Base-by-base conservation (phyloP, 1,140 invertebrate genomes). In the Heliconius hewitsoni region DNA sequence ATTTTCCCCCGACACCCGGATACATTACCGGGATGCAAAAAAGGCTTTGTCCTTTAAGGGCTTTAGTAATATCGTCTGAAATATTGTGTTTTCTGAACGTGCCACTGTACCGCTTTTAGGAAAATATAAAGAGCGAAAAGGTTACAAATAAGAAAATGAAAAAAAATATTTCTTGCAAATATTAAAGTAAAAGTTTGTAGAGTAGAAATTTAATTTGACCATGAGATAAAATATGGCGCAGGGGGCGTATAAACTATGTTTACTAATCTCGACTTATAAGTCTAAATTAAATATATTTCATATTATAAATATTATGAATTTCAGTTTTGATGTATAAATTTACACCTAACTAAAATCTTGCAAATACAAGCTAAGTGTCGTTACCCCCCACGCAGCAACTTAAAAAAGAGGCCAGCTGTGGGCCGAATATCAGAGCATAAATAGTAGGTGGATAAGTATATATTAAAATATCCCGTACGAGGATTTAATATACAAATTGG, bases 1-100 rank as follows among this genome's bases (percentile, higher is more conserved):
- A 57, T 73, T 78, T 66, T 78, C 50, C 76, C 74, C 66, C 57
- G 66, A 55, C 78, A 57, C 73, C n/a, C 73, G 66, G 66, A 76
- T 75, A 80, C 70, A 80, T 80, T 73, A 80, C 52, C 46, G 50
- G 70, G 55, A 73, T 76, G 70, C 79, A 80, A 80, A 80, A 80
- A 76, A 71, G 52, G 50, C 74, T 78, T 71, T 76, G 74, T 80
- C 79, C 74, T 80, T 80, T 80, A 55, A 72, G 71, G 52, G 79
- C 74, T 79, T 79, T 60, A 74, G 57, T 74, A 78, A 78, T 73
- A 57, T 78, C 71, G 37, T 39, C 71, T 78, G 66, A 77, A 77
- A 77, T 77, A 72, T 77, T 27, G 30, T 52, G 76, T 71, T 77
- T 76, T 76, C 37, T 30, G 60, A 76, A 23, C 74, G 74, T 70